phyloP scores from a whole-genome alignment of 30 jellyfish, hydroid and myxozoan species.

The Turritopsis rubra region DNA sequence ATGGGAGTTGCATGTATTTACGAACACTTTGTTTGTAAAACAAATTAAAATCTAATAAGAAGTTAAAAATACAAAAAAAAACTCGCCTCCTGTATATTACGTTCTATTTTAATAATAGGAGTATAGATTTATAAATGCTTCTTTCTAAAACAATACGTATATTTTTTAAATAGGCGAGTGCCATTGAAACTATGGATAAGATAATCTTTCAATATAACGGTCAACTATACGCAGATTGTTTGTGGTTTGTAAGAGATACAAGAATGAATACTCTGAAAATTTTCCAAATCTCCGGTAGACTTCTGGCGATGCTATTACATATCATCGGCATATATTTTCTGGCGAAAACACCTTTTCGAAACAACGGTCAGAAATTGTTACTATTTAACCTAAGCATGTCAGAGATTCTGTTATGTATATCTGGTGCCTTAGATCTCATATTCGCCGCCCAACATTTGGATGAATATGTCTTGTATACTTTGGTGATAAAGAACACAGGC shows the following conservation, averaged over 20 bases:
- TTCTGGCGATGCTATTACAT: not conserved
- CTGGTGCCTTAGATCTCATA: not conserved
- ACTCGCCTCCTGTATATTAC: no score
- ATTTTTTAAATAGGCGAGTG: no score
- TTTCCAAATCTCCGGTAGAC: not conserved
- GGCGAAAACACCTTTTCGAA: not conserved
- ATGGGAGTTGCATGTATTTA: no score
- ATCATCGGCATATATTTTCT: not conserved
- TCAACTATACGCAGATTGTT: no score
- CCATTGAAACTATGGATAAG: no score
- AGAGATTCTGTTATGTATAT: not conserved
- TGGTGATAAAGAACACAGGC: not conserved
- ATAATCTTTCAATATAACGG: no score
- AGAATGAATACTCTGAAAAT: not conserved
- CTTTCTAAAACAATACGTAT: no score
- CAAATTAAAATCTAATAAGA: no score
- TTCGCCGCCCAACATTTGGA: not conserved
- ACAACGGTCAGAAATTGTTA: not conserved
- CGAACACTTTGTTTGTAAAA: no score
- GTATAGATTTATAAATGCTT: no score
- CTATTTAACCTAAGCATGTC: not conserved
- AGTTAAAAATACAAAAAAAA: no score
- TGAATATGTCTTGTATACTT: not conserved
- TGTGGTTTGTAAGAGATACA: not conserved
- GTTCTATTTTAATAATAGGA: no score